Base-by-base conservation (phyloP, 2,888 invertebrate species). In the Cantharis lateralis region DNA sequence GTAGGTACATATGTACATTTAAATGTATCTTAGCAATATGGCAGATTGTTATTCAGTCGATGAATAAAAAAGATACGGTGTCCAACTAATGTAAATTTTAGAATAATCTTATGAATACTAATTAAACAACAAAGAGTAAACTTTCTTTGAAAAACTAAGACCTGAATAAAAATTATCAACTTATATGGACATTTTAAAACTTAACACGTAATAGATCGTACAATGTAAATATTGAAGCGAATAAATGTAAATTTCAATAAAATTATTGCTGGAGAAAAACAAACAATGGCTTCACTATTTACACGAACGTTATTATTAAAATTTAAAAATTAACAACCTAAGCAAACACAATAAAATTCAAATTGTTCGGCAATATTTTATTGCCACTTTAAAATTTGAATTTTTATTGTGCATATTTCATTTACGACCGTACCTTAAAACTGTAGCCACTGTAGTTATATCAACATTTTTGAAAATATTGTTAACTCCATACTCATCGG, bases 91-190 rank as follows among this genome's bases (percentile, higher is more conserved):
- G 79, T 77, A 72, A 79, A 79, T 74, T 73, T 71, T 76, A 76
- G 20, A 74, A 74, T 72, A 68, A 18, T 69, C 61, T 68, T 15
- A 26, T 71, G 77, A 68, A 79, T 79, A 79, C 72, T 62, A 79
- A 79, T 75, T 70, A 28, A 62, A 70, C 72, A 72, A 68, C 61
- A 24, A 72, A 72, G 72, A 75, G 76, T 72, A 18, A 70, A 24
- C 62, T 77, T 79, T 79, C 79, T 77, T 71, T 71, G 79, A 77
- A 79, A 70, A 64, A 32, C 64, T 69, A 62, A 71, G 75, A 72
- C 77, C 62, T 75, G 79, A 74, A 79, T 77, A 77, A 76, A 77
- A 79, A 79, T 79, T 62, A 68, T 28, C 28, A 64, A 32, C 61
- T 71, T 71, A 32, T 61, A 62, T 15, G 28, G n/a, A 16, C 16